phyloP scores from a whole-genome alignment of 2,888 invertebrate genomes.

The Lucinisca nassula region DNA sequence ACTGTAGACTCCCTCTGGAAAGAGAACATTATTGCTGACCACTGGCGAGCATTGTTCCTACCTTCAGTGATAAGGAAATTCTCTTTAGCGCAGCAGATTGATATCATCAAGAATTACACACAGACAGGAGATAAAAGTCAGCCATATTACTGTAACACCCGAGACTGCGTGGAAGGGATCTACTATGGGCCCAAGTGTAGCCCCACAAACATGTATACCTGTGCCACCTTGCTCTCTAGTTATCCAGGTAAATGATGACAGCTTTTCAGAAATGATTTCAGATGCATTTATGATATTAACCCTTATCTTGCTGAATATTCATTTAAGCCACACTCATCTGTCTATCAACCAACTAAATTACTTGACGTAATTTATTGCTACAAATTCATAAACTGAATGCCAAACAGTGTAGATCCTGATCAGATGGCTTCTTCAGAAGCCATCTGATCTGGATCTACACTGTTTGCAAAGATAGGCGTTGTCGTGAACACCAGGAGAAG shows the following conservation, averaged over 20 bases:
- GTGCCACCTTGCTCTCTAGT: conserved; percentile 88
- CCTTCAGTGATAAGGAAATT: conserved; percentile 89
- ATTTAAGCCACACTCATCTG: no score
- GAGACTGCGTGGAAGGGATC: conserved; percentile 90
- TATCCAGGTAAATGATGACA: conserved; percentile 88
- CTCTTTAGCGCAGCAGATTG: conserved; percentile 75
- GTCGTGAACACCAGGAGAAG: no score
- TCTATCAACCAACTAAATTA: no score
- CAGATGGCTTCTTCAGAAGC: no score
- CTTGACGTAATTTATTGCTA: no score
- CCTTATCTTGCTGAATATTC: no score
- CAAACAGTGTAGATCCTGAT: no score
- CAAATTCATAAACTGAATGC: no score
- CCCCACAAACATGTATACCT: conserved; percentile 77
- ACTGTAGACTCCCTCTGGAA: conserved; percentile 84
- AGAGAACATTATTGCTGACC: conserved; percentile 87
- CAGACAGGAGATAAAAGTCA: conserved; percentile 44
- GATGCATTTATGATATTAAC: no score
- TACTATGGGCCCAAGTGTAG: conserved; percentile 87
- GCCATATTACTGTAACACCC: conserved; percentile 67
- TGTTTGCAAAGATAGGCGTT: no score
- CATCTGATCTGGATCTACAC: no score
- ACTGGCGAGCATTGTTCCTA: conserved; percentile 90
- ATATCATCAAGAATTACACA: conserved; percentile 62
- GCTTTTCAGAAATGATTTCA: no score